Base-by-base conservation (phyloP, 2,797 vertebrate genomes). In the Rousettus madagascariensis region DNA sequence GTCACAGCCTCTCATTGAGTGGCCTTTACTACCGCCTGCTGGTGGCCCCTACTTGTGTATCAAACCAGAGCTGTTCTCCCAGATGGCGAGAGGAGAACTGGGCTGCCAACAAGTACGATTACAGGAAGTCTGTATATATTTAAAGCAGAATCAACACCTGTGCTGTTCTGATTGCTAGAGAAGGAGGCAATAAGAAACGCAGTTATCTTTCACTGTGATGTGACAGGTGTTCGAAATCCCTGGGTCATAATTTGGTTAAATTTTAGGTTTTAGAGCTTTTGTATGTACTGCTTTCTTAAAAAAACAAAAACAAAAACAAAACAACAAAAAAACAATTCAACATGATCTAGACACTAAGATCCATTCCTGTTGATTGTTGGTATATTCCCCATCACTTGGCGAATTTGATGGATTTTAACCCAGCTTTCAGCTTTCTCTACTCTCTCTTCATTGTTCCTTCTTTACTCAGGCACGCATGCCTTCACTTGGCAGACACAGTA, bases 401-500 rank as follows among this genome's bases (percentile, higher is more conserved):
- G 75, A 55, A 28, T 95, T 43, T 82, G 53, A 86, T 66, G 68
- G 72, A 92, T 96, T 86, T 83, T 97, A 97, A 95, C 41, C 33
- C 88, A 91, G 43, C 28, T 30, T 93, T 98, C 96, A 51, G 17
- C 57, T 93, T 94, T 85, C 66, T 92, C 92, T 96, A 80, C 95
- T 86, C 49, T 36, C 0, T 0, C 84, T 93, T 92, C 28, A 80
- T 97, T 97, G 96, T 86, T 90, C 79, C 95, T 71, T 83, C 85
- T 86, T 8, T 91, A 78, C 80, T 97, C 87, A 90, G 92, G 84
- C 94, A 72, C 20, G 79, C 92, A 95, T 92, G 65, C 75, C 87
- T 96, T 94, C 92, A 91, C 96, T 92, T 97, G 97, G 97, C 93
- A 97, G 96, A 97, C 36, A 43, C 2, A 28, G 85, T 72, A 95